Conservation (phyloP, 2,113 vertebrate species). For the Leucosticte australis region DNA sequence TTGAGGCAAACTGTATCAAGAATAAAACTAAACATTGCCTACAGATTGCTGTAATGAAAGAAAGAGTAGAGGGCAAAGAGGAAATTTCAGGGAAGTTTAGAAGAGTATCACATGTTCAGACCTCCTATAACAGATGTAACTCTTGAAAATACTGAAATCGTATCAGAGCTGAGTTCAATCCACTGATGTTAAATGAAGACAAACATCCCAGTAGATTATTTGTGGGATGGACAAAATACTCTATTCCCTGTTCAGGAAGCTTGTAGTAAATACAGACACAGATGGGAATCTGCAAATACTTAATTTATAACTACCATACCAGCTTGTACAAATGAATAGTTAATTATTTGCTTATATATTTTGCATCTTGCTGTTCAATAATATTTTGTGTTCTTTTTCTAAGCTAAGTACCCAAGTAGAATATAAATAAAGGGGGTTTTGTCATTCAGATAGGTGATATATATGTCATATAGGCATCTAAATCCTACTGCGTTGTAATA, state of each 20-base stretch:
- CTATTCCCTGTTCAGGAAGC: background rate
- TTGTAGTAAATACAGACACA: background rate
- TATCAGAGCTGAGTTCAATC: background rate
- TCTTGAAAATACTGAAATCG: background rate
- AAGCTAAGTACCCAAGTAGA: background rate
- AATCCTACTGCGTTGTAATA: background rate
- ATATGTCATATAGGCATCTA: background rate
- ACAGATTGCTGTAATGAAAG: background rate
- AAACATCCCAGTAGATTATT: background rate
- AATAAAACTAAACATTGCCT: background rate
- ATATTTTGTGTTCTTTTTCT: background rate
- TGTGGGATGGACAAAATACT: background rate
- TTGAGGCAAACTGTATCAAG: background rate
- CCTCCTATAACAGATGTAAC: background rate
- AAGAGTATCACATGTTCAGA: background rate
- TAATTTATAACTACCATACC: background rate
- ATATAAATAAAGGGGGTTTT: background rate
- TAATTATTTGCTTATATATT: conserved; percentile 11
- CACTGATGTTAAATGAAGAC: background rate
- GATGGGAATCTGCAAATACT: background rate
- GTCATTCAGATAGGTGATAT: background rate
- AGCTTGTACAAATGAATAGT: conserved; percentile 13
- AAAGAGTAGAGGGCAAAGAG: background rate
- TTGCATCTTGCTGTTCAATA: background rate
- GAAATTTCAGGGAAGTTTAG: background rate